Conservation (phyloP, 2,797 vertebrate species). For the Fistularia commersonii region DNA sequence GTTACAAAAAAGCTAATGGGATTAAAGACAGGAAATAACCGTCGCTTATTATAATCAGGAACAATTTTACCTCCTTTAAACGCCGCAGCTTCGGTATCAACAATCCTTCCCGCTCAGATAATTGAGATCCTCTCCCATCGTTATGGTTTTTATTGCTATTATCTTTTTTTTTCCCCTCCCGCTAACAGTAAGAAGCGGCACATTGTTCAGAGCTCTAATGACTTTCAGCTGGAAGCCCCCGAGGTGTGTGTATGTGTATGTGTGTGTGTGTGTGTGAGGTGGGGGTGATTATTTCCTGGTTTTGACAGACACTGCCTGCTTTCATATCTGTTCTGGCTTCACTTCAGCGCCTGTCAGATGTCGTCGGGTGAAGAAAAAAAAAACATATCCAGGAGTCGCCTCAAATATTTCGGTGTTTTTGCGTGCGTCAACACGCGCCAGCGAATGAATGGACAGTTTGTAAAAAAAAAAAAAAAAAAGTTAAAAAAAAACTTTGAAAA, state of each 20-base stretch:
- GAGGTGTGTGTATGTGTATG: no score
- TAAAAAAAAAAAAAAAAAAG: slow-evolving; percentile 45
- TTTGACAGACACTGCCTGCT: slow-evolving; percentile 89
- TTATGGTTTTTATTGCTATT: slow-evolving; percentile 79
- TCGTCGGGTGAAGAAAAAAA: slow-evolving; percentile 82
- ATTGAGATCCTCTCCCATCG: slow-evolving; percentile 83
- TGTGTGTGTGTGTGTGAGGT: slow-evolving; percentile 61
- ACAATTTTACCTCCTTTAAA: slow-evolving; percentile 28
- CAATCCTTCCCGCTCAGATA: no score
- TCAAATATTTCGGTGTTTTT: slow-evolving; percentile 60
- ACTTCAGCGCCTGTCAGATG: slow-evolving; percentile 80
- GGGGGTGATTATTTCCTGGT: slow-evolving; percentile 85
- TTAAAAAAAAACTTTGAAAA: no score
- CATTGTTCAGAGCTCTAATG: slow-evolving; percentile 89
- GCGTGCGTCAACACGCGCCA: slow-evolving; percentile 42
- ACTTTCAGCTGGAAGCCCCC: slow-evolving; percentile 90
- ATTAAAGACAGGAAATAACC: slow-evolving; percentile 77
- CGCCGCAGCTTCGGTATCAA: no score
- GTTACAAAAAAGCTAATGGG: slow-evolving; percentile 70
- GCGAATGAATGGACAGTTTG: slow-evolving; percentile 71
- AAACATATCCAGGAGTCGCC: slow-evolving; percentile 77
- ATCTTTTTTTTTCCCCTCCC: slow-evolving; percentile 49
- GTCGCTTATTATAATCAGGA: slow-evolving; percentile 54
- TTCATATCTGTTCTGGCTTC: slow-evolving; percentile 83
- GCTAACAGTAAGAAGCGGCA: slow-evolving; percentile 88